Evolutionary conservation across 1,140 invertebrate genomes (phyloP).

Genomic region (fruit fly (Drosophila melanogaster)): Release_6_plus_ISO1_MT NT_033779.5:10712001-10712500

Average conservation of each 20-base stretch:
- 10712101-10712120: slow-evolving; percentile 1
- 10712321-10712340: slow-evolving; percentile 70
- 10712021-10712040: neutral
- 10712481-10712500: slow-evolving; percentile 47
- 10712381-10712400: slow-evolving; percentile 21
- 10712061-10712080: slow-evolving; percentile 20
- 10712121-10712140: slow-evolving; percentile 35
- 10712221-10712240: slow-evolving; percentile 2
- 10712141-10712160: slow-evolving; percentile 56
- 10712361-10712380: slow-evolving; percentile 54
- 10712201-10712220: neutral
- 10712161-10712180: slow-evolving; percentile 25
- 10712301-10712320: slow-evolving; percentile 28
- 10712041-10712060: slow-evolving; percentile 1
- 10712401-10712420: slow-evolving; percentile 60
- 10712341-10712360: slow-evolving; percentile 82
- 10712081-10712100: neutral
- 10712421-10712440: slow-evolving; percentile 75
- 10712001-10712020: too few relatives aligned
- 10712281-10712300: slow-evolving; percentile 59
- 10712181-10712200: slow-evolving; percentile 26
- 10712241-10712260: slow-evolving; percentile 57
- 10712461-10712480: slow-evolving; percentile 45
- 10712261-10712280: slow-evolving; percentile 83
- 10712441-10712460: slow-evolving; percentile 47